Conservation (phyloP, 2,113 vertebrate species). For the Brienomyrus longianalis region DNA sequence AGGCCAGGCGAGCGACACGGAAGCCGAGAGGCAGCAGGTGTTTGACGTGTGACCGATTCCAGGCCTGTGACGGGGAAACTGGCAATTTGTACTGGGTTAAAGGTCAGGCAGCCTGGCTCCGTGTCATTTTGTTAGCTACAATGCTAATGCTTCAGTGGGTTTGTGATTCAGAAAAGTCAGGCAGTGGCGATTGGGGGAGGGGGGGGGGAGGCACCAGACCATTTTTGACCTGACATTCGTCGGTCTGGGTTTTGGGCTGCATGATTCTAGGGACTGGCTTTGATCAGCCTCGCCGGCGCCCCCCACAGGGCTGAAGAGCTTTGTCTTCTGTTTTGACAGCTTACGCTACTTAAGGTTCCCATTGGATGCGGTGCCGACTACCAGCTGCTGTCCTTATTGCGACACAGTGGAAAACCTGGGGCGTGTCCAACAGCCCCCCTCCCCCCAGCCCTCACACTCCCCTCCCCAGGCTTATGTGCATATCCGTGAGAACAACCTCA, state of each 20-base stretch:
- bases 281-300: background rate
- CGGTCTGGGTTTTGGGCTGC: background rate
- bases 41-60: background rate
- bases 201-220: background rate
- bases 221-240: background rate
- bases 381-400: background rate
- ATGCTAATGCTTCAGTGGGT: background rate
- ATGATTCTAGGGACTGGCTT: background rate
- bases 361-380: background rate
- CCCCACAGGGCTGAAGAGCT: background rate
- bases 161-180: background rate
- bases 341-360: background rate
- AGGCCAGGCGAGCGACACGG: background rate
- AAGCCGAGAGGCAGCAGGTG: background rate
- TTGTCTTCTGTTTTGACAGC: background rate
- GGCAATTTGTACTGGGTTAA: background rate
- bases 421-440: background rate
- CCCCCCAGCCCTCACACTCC: background rate
- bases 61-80: background rate
- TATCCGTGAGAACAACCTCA: background rate
- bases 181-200: background rate
- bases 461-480: background rate
- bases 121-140: background rate
- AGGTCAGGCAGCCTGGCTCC: background rate
- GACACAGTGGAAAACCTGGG: background rate